A percentile compares a stretch with the other conserved stretches of the same genome.
Conservation (phyloP, 2,888 invertebrate genomes). For the Habroteleia sp. region DNA sequence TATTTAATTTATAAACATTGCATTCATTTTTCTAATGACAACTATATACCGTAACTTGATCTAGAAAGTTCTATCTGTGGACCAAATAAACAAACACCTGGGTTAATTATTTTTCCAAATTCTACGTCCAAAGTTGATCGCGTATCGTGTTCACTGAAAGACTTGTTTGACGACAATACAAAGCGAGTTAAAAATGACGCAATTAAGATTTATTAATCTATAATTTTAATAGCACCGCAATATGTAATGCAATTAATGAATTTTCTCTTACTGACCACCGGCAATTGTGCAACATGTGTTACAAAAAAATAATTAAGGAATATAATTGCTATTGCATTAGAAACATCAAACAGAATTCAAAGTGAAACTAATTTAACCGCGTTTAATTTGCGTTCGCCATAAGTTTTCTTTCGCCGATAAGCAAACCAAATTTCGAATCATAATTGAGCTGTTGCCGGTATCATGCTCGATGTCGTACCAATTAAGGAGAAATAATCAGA, state of each 20-base stretch:
- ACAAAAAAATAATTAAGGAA: slow-evolving; percentile 25
- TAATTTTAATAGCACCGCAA: slow-evolving; percentile 6
- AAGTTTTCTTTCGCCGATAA: slow-evolving; percentile 13
- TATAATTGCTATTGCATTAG: slow-evolving; percentile 12
- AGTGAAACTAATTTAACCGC: slow-evolving; percentile 7
- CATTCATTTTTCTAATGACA: slow-evolving; percentile 1
- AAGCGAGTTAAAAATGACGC: neutral
- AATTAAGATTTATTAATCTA: neutral
- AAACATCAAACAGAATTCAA: no score
- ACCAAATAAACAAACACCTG: slow-evolving; percentile 21
- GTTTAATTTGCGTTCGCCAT: slow-evolving; percentile 6
- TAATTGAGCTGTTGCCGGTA: slow-evolving; percentile 72
- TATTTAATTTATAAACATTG: no score
- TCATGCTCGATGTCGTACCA: slow-evolving; percentile 70
- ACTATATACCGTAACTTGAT: slow-evolving; percentile 15
- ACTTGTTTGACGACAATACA: neutral
- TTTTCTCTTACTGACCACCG: neutral
- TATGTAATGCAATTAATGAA: neutral
- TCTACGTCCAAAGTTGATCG: neutral
- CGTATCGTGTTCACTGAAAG: neutral
- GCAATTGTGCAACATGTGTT: slow-evolving; percentile 17
- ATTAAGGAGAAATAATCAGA: slow-evolving; percentile 66
- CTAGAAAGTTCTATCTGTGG: slow-evolving; percentile 34
- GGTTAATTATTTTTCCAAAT: slow-evolving; percentile 9
- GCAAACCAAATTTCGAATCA: slow-evolving; percentile 30